phyloP scores from a whole-genome alignment of 2,113 vertebrate species.

The Melanocharis versteri region DNA sequence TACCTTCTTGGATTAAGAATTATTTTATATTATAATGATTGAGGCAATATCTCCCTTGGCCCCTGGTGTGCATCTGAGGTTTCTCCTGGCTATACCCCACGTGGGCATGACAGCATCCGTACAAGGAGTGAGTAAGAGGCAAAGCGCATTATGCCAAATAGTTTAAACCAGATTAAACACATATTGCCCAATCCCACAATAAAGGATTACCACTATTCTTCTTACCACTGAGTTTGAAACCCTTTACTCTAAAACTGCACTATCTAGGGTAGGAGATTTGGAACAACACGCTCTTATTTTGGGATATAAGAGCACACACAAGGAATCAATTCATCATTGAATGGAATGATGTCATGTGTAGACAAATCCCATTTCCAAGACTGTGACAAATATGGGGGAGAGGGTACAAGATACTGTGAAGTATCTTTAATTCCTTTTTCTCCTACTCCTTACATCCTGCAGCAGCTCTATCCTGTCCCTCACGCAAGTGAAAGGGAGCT shows the following conservation, averaged over 20 bases:
- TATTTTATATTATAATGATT: not conserved
- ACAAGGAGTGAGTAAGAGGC: not conserved
- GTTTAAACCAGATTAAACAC: not conserved
- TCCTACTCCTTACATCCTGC: not conserved
- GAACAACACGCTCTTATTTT: not conserved
- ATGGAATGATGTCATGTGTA: not conserved
- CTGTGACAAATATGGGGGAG: not conserved
- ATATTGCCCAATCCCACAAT: not conserved
- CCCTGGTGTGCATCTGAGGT: no score
- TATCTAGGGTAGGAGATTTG: not conserved
- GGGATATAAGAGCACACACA: not conserved
- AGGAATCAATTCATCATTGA: constrained; percentile 25
- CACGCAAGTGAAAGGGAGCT: not conserved
- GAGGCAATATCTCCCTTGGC: not conserved
- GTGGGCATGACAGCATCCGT: not conserved
- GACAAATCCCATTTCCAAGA: not conserved
- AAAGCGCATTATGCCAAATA: not conserved
- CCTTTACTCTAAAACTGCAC: not conserved
- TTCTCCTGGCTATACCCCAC: not conserved
- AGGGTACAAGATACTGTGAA: not conserved
- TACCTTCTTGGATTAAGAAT: not conserved
- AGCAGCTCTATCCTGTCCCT: not conserved
- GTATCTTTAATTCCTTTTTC: not conserved
- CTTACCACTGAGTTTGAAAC: not conserved
- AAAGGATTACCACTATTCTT: not conserved